Conservation (phyloP, 2,113 vertebrate species). For the Smithornis capensis region DNA sequence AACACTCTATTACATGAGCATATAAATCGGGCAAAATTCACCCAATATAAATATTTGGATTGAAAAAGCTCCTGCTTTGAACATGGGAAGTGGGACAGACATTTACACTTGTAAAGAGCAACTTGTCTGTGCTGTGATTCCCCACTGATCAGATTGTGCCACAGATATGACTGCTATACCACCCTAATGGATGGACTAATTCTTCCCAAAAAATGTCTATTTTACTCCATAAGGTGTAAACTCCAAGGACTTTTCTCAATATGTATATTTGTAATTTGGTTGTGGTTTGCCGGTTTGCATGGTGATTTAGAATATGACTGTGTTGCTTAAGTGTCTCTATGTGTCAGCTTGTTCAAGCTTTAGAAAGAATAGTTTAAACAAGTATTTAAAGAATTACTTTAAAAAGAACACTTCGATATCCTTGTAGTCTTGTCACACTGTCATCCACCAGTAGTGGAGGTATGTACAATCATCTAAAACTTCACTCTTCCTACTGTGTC, state of each 20-base stretch:
- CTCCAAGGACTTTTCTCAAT: background rate
- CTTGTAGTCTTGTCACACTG: background rate
- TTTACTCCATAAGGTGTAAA: background rate
- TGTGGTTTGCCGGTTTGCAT: rapidly evolving
- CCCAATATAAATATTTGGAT: background rate
- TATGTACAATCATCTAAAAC: background rate
- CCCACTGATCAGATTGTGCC: background rate
- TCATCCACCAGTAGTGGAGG: background rate
- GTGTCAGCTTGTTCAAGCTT: background rate
- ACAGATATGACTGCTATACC: rapidly evolving
- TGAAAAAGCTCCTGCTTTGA: background rate
- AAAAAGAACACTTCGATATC: background rate
- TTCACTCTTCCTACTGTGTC: background rate
- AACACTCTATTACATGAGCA: background rate
- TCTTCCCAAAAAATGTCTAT: background rate
- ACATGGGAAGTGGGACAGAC: rapidly evolving
- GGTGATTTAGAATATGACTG: background rate
- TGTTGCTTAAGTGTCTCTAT: background rate
- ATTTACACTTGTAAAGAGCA: background rate
- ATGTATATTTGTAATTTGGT: background rate
- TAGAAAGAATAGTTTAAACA: background rate
- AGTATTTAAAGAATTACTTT: background rate
- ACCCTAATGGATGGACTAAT: background rate
- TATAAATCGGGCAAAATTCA: background rate
- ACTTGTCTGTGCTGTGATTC: background rate